Evolutionary conservation across 2,888 invertebrate species (phyloP), one percentile per base, ranked within the genome.

Genomic region (Ariolimax columbianus): DNA sequence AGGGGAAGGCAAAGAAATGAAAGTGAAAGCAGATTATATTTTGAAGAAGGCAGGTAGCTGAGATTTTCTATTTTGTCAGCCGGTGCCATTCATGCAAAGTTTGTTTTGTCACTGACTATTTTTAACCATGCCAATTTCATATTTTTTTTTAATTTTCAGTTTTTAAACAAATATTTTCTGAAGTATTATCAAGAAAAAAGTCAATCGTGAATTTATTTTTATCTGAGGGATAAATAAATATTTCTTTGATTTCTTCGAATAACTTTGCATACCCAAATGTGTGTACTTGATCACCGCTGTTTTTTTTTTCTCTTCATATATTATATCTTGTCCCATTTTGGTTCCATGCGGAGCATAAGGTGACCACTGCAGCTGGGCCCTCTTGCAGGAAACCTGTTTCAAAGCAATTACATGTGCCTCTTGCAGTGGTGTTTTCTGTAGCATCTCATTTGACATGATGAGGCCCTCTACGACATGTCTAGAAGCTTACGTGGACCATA

Each of bases 1-100:
- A 81, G 11, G 84, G 81, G 11, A 85, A 68, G 47, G 81, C 43
- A 14, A 75, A 66, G 66, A 80, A 84, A 47, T 80, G 59, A 78
- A 55, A 19, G 14, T 26, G n/a, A 9, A 30, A 7, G 23, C 75
- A 75, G 51, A 33, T 75, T 66, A 66, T 66, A 33, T 66, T 66
- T 66, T 40, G 47, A 40, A 43, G n/a, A 40, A 30, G 70, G 19
- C 70, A 7, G 23, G 70, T 70, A 26, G 23, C 72, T 68, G 68
- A 68, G 38, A 36, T 19, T 68, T 36, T 68, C 36, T 72, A n/a
- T 17, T 40, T 72, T 26, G 36, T 51, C 51, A 33, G 19, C 75
- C 47, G 73, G 43, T 43, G 6, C 43, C n/a, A 9, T n/a, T 40
- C 43, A 43, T 72, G 72, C 72, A 72, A 70, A 72, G 7, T 66